A percentile compares a stretch with the other conserved stretches of the same genome.
Evolutionary conservation across 2,113 vertebrate genomes (phyloP).

Genomic region (Etheostoma spectabile): DNA sequence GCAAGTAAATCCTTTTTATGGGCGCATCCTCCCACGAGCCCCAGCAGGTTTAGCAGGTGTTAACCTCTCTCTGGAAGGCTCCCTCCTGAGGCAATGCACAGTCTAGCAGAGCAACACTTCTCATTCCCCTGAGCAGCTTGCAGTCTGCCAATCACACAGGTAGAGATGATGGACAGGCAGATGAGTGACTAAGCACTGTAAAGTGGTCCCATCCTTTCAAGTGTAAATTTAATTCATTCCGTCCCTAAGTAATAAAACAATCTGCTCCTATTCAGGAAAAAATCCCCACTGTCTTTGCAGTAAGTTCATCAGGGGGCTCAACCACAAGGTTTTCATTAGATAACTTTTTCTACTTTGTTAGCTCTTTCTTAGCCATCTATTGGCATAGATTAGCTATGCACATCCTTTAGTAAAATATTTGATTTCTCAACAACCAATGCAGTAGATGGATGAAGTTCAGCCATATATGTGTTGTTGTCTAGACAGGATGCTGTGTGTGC

Average conservation of each 20-base stretch:
- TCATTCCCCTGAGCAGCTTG: slow-evolving; percentile 55
- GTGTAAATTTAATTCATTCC: slow-evolving; percentile 6
- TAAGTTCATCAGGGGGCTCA: background rate
- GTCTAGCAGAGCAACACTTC: slow-evolving; percentile 62
- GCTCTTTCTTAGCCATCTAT: background rate
- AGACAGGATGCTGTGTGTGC: background rate
- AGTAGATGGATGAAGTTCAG: background rate
- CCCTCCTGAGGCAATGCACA: slow-evolving; percentile 61
- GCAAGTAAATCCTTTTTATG: slow-evolving; percentile 49
- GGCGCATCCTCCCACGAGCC: slow-evolving; percentile 60
- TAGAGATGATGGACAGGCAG: slow-evolving; percentile 50
- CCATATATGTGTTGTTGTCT: background rate
- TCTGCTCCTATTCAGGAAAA: slow-evolving; percentile 27
- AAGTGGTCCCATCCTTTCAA: too few relatives aligned
- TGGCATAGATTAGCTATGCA: background rate
- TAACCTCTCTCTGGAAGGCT: slow-evolving; percentile 62
- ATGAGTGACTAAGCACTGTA: background rate
- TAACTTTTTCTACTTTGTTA: background rate
- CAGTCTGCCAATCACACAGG: slow-evolving; percentile 65
- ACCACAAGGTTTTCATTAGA: slow-evolving; percentile 1
- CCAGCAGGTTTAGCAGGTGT: slow-evolving; percentile 72
- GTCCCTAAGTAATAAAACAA: slow-evolving; percentile 39
- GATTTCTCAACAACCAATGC: background rate
- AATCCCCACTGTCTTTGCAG: background rate
- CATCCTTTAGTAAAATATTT: background rate